phyloP scores from a whole-genome alignment of 2,113 vertebrate genomes.

The Silurus glanis region DNA sequence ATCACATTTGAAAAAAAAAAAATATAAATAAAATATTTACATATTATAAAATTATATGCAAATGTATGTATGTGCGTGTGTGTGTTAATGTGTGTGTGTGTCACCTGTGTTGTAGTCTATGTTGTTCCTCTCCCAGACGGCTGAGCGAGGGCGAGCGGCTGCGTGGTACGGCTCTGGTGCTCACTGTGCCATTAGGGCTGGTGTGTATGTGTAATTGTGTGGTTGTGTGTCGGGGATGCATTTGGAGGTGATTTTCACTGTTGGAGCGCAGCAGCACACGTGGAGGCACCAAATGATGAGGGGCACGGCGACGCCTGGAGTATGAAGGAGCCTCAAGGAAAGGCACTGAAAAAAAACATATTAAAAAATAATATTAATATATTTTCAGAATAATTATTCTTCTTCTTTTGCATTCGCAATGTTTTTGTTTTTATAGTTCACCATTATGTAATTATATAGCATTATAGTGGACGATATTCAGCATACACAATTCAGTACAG shows the following conservation, averaged over 20 bases:
- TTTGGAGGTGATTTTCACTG: constrained; percentile 88
- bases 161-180: constrained; percentile 70
- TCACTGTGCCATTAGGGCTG: constrained; percentile 86
- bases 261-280: constrained; percentile 91
- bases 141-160: constrained; percentile 91
- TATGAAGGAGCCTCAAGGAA: constrained; percentile 93
- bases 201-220: constrained; percentile 63
- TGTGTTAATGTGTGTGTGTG: neutral
- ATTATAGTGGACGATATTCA: neutral
- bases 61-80: neutral
- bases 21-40: too few relatives aligned
- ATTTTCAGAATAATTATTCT: neutral
- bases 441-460: neutral
- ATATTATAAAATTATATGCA: neutral
- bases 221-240: constrained; percentile 53
- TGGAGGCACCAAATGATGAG: constrained; percentile 81
- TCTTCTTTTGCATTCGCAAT: neutral
- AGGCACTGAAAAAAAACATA: constrained; percentile 78
- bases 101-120: constrained; percentile 30
- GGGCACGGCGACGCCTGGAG: constrained; percentile 84
- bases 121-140: constrained; percentile 84
- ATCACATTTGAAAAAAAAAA: neutral
- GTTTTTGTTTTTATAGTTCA: neutral
- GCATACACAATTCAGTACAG: too few relatives aligned
- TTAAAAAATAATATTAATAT: neutral